Evolutionary conservation across 2,113 vertebrate species (phyloP), one percentile per base, ranked within the genome.

Genomic region (Podarcis cretensis): DNA sequence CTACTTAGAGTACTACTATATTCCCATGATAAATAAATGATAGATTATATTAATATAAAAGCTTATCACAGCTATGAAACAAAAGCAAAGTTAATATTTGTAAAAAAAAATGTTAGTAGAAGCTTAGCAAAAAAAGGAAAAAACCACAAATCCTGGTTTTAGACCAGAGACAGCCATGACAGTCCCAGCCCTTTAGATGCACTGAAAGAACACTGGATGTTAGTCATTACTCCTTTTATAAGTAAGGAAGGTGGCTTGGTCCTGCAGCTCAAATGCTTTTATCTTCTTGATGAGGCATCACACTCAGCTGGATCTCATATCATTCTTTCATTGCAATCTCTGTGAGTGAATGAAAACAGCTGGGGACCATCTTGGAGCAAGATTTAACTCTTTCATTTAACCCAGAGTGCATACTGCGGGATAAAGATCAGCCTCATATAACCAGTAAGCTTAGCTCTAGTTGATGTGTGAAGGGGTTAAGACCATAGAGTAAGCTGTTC

Each of bases 201-300:
- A 43, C 30, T 88, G 69, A 82, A 25, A 87, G 66, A 94, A 74
- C 92, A 92, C 88, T 87, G 92, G 85, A 91, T 90, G 66, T 85
- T 91, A 73, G 89, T 93, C 91, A 95, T 96, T 94, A 87, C 90
- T 92, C 91, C 86, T 90, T 84, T 92, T 88, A 43, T 90, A 91
- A 63, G 16, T 5, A 59, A 59, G 74, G 54, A 14, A 94, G 85
- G 86, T 79, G 88, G 92, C 43, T 90, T 90, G 85, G 93, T 59
- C 90, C 91, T 93, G 89, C 95, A 91, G 89, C 92, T 93, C 93
- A 95, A 92, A 93, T 90, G 94, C 93, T 94, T 95, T 94, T 90
- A 95, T 90, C 85, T 83, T 95, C 94, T 95, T 94, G 90, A 93
- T 94, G 93, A 95, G 90, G 90, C 94, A 93, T 92, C 90, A 93